Percentiles rank a stretch among this genome's conserved stretches.
phyloP scores from a whole-genome alignment of 2,113 vertebrate genomes.

The Tetrax tetrax region DNA sequence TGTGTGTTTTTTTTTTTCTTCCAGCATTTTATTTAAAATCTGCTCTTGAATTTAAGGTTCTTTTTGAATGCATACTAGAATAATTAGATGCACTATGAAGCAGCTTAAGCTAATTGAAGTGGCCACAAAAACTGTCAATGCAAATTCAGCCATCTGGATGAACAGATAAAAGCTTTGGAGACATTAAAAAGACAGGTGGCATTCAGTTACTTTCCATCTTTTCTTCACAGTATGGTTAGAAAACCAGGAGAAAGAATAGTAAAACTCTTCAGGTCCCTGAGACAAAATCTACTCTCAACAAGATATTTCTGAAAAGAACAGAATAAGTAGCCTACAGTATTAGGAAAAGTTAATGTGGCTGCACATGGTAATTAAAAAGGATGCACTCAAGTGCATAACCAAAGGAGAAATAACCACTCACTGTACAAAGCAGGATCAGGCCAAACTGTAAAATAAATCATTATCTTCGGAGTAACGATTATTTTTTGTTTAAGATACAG shows the following conservation, averaged over 20 bases:
- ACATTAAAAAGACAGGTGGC: conserved; percentile 60
- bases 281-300: background rate
- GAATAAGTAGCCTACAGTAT: background rate
- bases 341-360: background rate
- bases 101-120: conserved; percentile 63
- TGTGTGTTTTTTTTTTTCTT: background rate
- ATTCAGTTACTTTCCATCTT: conserved; percentile 3
- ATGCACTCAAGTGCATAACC: background rate
- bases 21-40: conserved; percentile 16
- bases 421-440: background rate
- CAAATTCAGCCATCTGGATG: conserved; percentile 67
- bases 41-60: conserved; percentile 1
- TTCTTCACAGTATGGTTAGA: conserved; percentile 1
- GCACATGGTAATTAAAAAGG: background rate
- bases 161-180: conserved; percentile 64
- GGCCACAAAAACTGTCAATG: conserved; percentile 59
- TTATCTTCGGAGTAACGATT: background rate
- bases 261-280: background rate
- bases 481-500: background rate
- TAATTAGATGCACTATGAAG: conserved; percentile 52
- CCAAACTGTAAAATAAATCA: background rate
- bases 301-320: background rate
- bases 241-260: conserved; percentile 3
- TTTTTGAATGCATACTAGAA: conserved; percentile 4
- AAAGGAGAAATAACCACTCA: background rate